Conservation (phyloP, 2,113 vertebrate species). For the Scomber japonicus region DNA sequence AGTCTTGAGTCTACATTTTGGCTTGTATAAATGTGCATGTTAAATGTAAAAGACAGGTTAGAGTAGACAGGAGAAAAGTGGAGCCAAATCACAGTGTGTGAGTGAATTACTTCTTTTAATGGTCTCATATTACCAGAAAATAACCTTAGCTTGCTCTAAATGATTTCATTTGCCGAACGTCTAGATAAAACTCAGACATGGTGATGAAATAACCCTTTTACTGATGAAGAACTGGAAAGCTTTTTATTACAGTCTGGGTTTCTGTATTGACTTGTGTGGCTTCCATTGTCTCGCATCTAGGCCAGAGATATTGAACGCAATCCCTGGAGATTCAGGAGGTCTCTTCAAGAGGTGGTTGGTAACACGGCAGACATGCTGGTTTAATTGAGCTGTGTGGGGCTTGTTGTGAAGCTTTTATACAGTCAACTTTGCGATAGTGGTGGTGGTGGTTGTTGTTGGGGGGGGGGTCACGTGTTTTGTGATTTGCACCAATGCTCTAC, state of each 20-base stretch:
- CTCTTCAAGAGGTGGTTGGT: constrained; percentile 8
- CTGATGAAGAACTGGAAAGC: too few relatives aligned
- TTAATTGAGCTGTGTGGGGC: constrained; percentile 10
- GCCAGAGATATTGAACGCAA: constrained; percentile 6
- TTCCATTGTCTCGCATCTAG: not conserved
- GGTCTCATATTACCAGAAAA: not conserved
- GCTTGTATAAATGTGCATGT: not conserved
- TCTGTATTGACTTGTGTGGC: not conserved
- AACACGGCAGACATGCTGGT: constrained; percentile 2
- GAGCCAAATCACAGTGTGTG: too few relatives aligned
- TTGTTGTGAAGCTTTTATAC: not conserved
- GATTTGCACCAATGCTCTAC: not conserved
- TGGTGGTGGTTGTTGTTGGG: too few relatives aligned
- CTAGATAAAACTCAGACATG: not conserved
- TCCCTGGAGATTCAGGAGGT: constrained; percentile 2
- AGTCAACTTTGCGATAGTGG: not conserved
- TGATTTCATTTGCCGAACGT: not conserved
- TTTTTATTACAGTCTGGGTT: too few relatives aligned
- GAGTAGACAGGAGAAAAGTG: not conserved
- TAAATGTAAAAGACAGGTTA: not conserved
- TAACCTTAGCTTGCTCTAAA: not conserved
- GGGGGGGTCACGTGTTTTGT: not conserved
- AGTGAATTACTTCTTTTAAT: too few relatives aligned
- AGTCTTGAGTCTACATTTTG: not conserved
- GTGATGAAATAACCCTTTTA: not conserved